A percentile compares a stretch with the other conserved stretches of the same genome.
These are phyloP conservation scores for Microplitis mediator DNA, from an alignment of 1,140 invertebrate species.

Conservation along the genomic window DNA sequence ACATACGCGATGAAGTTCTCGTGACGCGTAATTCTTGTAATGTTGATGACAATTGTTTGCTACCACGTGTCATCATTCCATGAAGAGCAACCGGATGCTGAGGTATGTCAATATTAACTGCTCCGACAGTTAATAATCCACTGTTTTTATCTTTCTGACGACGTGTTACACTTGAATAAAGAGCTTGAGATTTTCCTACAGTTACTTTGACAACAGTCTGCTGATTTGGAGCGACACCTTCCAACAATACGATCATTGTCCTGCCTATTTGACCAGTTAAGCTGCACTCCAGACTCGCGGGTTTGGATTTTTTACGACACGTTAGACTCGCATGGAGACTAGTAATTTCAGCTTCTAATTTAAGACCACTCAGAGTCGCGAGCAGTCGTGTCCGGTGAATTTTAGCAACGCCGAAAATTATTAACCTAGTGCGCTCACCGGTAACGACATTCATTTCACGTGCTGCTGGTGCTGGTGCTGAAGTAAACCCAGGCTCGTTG, in stretches of 20 bases:
- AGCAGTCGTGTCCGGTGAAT: conserved; percentile 86
- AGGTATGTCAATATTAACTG: conserved; percentile 91
- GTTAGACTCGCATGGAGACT: conserved; percentile 80
- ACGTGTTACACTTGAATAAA: conserved; percentile 84
- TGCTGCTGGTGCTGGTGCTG: conserved; percentile 52
- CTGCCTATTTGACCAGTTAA: conserved; percentile 88
- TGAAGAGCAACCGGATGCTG: conserved; percentile 96
- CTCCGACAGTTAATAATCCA: conserved; percentile 84
- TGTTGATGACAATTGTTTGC: conserved; percentile 90
- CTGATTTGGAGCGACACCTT: conserved; percentile 86
- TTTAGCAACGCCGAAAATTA: conserved; percentile 87
- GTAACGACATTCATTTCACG: conserved; percentile 57
- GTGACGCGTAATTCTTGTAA: conserved; percentile 83
- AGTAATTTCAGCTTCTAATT: conserved; percentile 88
- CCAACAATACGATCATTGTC: conserved; percentile 89
- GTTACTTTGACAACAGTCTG: conserved; percentile 94
- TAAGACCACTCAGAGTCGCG: conserved; percentile 90
- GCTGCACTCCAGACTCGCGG: conserved; percentile 79
- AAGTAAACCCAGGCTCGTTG: conserved; percentile 58
- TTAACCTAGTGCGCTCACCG: conserved; percentile 65
- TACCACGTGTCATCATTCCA: conserved; percentile 95
- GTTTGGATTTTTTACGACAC: conserved; percentile 78
- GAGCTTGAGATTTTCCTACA: conserved; percentile 87
- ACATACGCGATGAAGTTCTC: conserved; percentile 76
- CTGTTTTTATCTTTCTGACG: conserved; percentile 85